Conservation (phyloP, 1,140 invertebrate genomes). For the Marisa cornuarietis region DNA sequence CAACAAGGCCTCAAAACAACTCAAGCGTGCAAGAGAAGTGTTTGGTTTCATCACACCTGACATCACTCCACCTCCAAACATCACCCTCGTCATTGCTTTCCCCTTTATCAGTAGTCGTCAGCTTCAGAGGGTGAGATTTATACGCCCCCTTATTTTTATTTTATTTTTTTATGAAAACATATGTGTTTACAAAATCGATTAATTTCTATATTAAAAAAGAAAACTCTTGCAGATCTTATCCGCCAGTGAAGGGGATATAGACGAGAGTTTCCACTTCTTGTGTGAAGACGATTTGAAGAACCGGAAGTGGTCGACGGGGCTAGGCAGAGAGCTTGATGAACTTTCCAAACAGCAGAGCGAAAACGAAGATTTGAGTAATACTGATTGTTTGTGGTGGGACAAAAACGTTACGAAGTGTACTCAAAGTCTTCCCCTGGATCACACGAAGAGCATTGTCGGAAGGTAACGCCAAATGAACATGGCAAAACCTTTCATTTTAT, state of each 20-base stretch:
- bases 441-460: neutral
- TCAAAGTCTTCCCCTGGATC: neutral
- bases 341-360: neutral
- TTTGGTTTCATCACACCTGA: constrained; percentile 21
- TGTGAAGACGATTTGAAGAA: too few species aligned
- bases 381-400: neutral
- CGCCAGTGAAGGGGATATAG: too few species aligned
- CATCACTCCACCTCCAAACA: neutral
- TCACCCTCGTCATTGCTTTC: constrained; percentile 18
- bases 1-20: neutral
- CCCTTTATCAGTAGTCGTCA: neutral
- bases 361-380: neutral
- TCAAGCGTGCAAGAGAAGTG: neutral
- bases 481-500: too few species aligned
- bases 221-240: too few species aligned
- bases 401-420: too few species aligned
- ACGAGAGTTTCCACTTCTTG: too few species aligned
- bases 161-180: too few species aligned
- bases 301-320: too few species aligned
- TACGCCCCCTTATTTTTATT: neutral
- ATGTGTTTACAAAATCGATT: too few species aligned
- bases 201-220: too few species aligned
- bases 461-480: neutral
- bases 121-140: neutral
- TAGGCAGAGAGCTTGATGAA: too few species aligned